Conservation (phyloP, 2,888 invertebrate genomes). For the Liopterus haemorrhoidalis region DNA sequence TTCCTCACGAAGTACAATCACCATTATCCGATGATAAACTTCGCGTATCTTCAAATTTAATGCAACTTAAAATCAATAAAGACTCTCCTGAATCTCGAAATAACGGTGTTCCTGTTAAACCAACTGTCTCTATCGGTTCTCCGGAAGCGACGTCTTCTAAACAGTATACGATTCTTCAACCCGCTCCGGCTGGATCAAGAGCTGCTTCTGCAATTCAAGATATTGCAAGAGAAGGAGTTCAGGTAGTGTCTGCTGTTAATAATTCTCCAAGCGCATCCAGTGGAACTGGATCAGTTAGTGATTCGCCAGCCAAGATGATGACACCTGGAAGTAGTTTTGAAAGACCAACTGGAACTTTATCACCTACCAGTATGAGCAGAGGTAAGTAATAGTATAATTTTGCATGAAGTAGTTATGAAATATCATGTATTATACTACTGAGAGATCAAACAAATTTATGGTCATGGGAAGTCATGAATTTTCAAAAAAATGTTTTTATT, state of each 20-base stretch:
- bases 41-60: conserved; percentile 50
- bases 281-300: too few species aligned
- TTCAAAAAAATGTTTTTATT: too few species aligned
- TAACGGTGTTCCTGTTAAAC: too few species aligned
- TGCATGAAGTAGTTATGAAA: too few species aligned
- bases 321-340: too few species aligned
- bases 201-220: conserved; percentile 79
- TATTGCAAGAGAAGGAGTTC: conserved; percentile 58
- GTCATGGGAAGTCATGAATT: too few species aligned
- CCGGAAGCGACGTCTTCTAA: conserved; percentile 56
- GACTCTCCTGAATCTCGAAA: neutral
- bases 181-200: conserved; percentile 72
- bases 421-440: too few species aligned
- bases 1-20: conserved; percentile 29
- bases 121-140: conserved; percentile 39
- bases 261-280: conserved; percentile 33
- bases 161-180: conserved; percentile 82
- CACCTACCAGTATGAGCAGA: conserved; percentile 71
- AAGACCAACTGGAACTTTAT: conserved; percentile 55
- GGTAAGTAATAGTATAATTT: too few species aligned
- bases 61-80: conserved; percentile 42
- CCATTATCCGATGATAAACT: conserved; percentile 42
- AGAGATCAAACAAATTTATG: too few species aligned
- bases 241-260: conserved; percentile 53
- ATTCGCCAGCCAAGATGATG: conserved; percentile 38